Conservation (phyloP, 2,113 vertebrate species). For the Morphnarchus princeps region DNA sequence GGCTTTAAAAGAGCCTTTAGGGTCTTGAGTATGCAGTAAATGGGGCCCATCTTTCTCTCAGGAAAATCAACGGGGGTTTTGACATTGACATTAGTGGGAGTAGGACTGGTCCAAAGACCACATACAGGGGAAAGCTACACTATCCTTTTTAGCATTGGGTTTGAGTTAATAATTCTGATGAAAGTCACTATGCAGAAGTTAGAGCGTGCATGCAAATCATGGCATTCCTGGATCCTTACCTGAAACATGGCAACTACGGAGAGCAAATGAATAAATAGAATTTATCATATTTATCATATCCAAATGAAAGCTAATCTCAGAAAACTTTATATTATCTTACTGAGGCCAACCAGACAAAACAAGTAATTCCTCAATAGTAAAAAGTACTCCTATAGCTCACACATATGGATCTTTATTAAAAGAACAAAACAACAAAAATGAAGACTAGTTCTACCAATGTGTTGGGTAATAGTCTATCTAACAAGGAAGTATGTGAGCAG, state of each 20-base stretch:
- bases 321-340: background rate
- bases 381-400: background rate
- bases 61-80: background rate
- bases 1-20: conserved; percentile 1
- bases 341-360: background rate
- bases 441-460: background rate
- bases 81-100: background rate
- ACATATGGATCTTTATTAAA: background rate
- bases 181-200: background rate
- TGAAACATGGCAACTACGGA: background rate
- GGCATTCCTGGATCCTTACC: background rate
- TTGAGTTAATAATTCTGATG: background rate
- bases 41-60: background rate
- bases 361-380: background rate
- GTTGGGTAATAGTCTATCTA: background rate
- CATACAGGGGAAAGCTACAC: rapidly evolving
- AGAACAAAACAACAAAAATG: background rate
- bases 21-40: background rate
- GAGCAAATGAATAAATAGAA: background rate
- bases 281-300: background rate
- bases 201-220: background rate
- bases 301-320: background rate
- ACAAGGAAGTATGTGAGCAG: background rate
- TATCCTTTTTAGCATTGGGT: background rate
- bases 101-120: background rate